Conservation (phyloP, 2,113 vertebrate genomes). For the Ahaetulla prasina region DNA sequence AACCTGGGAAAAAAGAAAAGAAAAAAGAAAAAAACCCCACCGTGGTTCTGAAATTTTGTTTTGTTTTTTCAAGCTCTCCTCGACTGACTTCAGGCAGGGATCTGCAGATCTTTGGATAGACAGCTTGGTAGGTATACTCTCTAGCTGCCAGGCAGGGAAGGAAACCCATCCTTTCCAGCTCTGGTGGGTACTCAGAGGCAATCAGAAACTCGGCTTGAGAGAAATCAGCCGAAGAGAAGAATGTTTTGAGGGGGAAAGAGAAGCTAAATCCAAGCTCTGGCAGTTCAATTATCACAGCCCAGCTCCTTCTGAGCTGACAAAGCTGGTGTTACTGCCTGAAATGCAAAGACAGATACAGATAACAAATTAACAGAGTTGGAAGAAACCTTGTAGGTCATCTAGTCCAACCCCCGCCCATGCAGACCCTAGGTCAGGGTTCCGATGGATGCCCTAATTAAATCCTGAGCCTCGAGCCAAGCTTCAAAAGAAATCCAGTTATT, state of each 20-base stretch:
- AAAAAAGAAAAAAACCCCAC: not conserved
- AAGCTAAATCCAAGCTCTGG: conserved; percentile 7
- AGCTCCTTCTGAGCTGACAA: conserved; percentile 10
- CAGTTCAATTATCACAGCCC: conserved; percentile 42
- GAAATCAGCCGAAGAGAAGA: conserved; percentile 49
- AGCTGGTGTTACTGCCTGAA: conserved; percentile 24
- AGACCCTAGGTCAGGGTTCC: too few relatives aligned
- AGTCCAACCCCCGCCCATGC: too few relatives aligned
- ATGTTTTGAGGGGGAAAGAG: conserved; percentile 7
- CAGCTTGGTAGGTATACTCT: conserved; percentile 22
- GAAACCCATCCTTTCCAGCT: conserved; percentile 49
- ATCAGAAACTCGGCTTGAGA: conserved; percentile 60
- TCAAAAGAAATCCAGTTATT: too few relatives aligned
- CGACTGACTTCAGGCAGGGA: conserved; percentile 21
- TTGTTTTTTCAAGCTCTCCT: not conserved
- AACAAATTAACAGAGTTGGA: too few relatives aligned
- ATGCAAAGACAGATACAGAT: conserved; percentile 5
- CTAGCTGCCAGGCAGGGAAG: conserved; percentile 35
- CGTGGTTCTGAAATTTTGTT: not conserved
- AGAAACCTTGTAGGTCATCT: too few relatives aligned
- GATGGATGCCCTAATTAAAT: too few relatives aligned
- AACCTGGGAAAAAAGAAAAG: not conserved
- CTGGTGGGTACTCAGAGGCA: conserved; percentile 45
- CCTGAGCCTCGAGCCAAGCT: too few relatives aligned
- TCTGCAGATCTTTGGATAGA: conserved; percentile 38